Conservation (phyloP, 2,797 vertebrate genomes). For the Melanotaenia parkinsoni region DNA sequence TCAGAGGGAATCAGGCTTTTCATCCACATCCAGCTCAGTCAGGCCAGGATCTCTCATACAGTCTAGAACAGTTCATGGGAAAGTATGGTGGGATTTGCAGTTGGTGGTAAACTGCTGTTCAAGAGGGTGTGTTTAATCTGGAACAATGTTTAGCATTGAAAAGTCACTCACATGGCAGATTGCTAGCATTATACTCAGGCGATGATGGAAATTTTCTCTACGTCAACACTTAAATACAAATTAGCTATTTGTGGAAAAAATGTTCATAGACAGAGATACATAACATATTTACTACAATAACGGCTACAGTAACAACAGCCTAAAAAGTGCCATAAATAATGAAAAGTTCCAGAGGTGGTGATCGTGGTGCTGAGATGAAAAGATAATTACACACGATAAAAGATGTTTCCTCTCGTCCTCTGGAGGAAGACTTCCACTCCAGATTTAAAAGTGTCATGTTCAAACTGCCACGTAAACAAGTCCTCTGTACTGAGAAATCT, state of each 20-base stretch:
- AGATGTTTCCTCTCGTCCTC: background rate
- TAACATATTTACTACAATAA: too few species aligned
- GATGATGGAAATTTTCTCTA: background rate
- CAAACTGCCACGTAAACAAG: background rate
- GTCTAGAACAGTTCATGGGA: background rate
- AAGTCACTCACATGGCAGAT: background rate
- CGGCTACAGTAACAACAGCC: too few species aligned
- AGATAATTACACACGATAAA: background rate
- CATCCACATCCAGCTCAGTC: background rate
- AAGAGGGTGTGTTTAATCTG: background rate
- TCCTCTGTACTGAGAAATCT: background rate
- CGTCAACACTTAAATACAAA: background rate
- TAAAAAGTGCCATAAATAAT: background rate
- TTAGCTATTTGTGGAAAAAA: background rate
- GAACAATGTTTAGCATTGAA: background rate
- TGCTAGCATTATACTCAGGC: background rate
- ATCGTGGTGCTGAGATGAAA: background rate
- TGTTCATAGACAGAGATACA: too few species aligned
- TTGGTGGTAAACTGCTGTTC: background rate
- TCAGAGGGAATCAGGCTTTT: background rate
- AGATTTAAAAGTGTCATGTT: constrained; percentile 4
- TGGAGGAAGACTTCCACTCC: background rate
- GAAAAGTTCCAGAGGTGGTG: background rate
- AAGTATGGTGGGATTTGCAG: background rate
- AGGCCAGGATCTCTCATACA: background rate